Percentiles rank a stretch among this genome's conserved stretches.
Conservation (phyloP, 2,113 vertebrate species). For the Calyptommatus sinebrachiatus region DNA sequence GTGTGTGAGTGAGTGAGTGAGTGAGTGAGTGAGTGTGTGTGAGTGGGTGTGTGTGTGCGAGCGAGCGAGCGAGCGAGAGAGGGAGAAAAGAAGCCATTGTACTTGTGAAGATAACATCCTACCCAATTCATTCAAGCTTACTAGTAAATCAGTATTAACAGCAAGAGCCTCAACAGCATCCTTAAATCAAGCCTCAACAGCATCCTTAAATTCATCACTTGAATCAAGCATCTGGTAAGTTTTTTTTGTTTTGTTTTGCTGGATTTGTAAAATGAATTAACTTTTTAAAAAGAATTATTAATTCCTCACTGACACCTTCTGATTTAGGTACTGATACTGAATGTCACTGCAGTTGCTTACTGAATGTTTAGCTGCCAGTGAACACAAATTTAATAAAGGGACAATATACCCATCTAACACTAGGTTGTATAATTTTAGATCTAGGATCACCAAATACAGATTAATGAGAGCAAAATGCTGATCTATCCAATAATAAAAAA, state of each 20-base stretch:
- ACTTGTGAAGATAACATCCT: background rate
- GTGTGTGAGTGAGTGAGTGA: too few relatives aligned
- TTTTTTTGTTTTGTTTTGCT: background rate
- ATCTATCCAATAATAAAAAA: background rate
- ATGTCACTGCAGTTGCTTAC: background rate
- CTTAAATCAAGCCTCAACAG: too few relatives aligned
- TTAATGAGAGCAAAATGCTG: background rate
- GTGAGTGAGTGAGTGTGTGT: too few relatives aligned
- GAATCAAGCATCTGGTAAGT: background rate
- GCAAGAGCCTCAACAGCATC: background rate
- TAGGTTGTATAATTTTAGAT: background rate
- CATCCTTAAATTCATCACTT: accelerated
- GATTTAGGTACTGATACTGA: background rate
- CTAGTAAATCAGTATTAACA: accelerated
- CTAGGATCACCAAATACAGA: background rate
- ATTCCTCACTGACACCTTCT: background rate
- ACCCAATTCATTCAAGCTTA: accelerated
- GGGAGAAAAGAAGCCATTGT: background rate
- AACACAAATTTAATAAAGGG: background rate
- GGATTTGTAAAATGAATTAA: background rate
- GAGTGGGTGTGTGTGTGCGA: background rate
- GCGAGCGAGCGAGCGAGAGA: background rate
- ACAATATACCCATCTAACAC: background rate
- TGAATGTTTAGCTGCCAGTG: background rate
- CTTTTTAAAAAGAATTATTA: background rate